A percentile compares a stretch with the other conserved stretches of the same genome.
These are phyloP conservation scores for Anastatus disparis DNA, from an alignment of 1,140 invertebrate genomes.

Conservation along the genomic window DNA sequence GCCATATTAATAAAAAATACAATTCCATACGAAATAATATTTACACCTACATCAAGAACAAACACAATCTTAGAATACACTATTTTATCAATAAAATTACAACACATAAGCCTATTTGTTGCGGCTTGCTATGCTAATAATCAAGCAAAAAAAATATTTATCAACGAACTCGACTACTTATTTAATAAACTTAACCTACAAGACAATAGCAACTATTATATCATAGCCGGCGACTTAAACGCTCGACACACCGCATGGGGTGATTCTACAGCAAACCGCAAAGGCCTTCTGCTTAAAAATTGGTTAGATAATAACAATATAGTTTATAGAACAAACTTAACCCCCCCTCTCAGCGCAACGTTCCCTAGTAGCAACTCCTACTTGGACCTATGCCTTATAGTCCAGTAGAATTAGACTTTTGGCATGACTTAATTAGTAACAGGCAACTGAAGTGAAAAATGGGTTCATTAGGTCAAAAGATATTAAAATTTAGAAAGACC, in stretches of 20 bases:
- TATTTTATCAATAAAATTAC: neutral
- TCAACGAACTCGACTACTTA: neutral
- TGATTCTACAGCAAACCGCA: neutral
- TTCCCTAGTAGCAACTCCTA: slow-evolving; percentile 7
- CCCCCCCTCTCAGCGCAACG: neutral
- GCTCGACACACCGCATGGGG: no score
- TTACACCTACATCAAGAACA: neutral
- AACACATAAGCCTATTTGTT: neutral
- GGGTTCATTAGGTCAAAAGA: no score
- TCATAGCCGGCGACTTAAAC: no score
- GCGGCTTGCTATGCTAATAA: neutral
- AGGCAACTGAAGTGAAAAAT: no score
- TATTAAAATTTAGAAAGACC: no score
- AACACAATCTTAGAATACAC: neutral
- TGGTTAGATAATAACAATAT: neutral
- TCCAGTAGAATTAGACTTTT: no score
- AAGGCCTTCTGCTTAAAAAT: neutral
- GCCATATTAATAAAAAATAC: slow-evolving; percentile 3
- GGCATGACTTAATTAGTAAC: no score
- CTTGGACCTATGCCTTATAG: slow-evolving; percentile 4
- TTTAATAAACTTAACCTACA: neutral
- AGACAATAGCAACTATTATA: neutral
- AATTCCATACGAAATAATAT: neutral
- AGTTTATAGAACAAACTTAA: neutral
- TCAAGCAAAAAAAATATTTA: neutral